These are phyloP conservation scores for Erebia ligea DNA, from an alignment of 2,888 invertebrate genomes.

Conservation along the genomic window DNA sequence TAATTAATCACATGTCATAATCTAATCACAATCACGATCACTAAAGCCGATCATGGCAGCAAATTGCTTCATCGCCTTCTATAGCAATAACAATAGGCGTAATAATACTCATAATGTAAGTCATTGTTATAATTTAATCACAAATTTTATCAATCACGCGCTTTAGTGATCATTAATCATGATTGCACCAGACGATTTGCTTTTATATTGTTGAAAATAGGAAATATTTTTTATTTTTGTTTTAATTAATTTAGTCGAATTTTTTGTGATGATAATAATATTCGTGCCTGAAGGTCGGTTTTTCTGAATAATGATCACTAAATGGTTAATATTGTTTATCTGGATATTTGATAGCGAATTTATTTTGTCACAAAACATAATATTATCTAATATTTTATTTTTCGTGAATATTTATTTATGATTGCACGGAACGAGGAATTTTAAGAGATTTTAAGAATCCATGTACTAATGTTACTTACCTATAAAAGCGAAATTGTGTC, in stretches of 20 bases:
- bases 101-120: slow-evolving; percentile 12
- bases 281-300: neutral
- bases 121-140: slow-evolving; percentile 21
- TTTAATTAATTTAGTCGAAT: neutral
- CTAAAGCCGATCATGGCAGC: slow-evolving; percentile 17
- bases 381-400: too few relatives aligned
- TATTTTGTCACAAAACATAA: neutral
- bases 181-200: neutral
- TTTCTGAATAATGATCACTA: neutral
- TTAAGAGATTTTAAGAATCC: too few relatives aligned
- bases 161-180: slow-evolving; percentile 12
- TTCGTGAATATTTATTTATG: neutral
- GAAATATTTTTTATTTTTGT: neutral
- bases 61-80: slow-evolving; percentile 19
- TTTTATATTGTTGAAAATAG: neutral
- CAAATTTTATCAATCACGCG: slow-evolving; percentile 10
- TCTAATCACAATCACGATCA: slow-evolving; percentile 12
- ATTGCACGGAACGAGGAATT: too few relatives aligned
- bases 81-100: slow-evolving; percentile 18
- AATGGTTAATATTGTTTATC: neutral
- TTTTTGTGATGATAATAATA: neutral
- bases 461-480: too few relatives aligned
- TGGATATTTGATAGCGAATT: neutral
- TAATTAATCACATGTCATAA: slow-evolving; percentile 19
- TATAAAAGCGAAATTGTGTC: too few relatives aligned